Percentiles rank a stretch among this genome's conserved stretches.
phyloP scores from a whole-genome alignment of 1,140 invertebrate genomes.

The Danaus melanippus region DNA sequence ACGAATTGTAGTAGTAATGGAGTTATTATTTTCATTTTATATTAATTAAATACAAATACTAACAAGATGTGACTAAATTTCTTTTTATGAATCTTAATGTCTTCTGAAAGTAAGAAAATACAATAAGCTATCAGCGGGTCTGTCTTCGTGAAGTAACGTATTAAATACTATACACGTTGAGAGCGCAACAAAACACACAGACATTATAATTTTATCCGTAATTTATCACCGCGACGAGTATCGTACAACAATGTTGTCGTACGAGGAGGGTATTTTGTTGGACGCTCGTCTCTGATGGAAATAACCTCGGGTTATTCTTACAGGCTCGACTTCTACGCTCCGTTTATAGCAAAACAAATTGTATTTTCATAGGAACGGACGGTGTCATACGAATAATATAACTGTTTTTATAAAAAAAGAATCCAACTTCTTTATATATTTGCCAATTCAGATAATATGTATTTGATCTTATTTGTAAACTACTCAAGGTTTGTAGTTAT shows the following conservation, averaged over 20 bases:
- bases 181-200: slow-evolving; percentile 7
- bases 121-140: not conserved
- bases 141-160: slow-evolving; percentile 1
- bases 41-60: too few relatives aligned
- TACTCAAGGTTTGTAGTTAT: not conserved
- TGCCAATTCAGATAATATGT: too few relatives aligned
- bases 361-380: too few relatives aligned
- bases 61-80: too few relatives aligned
- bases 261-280: slow-evolving; percentile 45
- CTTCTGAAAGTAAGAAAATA: not conserved
- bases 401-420: not conserved
- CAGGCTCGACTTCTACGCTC: slow-evolving; percentile 30
- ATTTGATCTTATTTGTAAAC: too few relatives aligned
- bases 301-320: slow-evolving; percentile 51
- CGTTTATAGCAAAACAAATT: too few relatives aligned
- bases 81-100: too few relatives aligned
- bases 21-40: too few relatives aligned
- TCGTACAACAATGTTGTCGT: slow-evolving; percentile 45
- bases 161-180: slow-evolving; percentile 4
- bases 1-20: too few relatives aligned
- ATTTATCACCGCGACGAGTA: slow-evolving; percentile 10
- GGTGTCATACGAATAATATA: too few relatives aligned
- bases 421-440: too few relatives aligned
- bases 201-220: slow-evolving; percentile 11
- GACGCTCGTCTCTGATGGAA: slow-evolving; percentile 40